phyloP scores from a whole-genome alignment of 2,888 invertebrate genomes.

The Laspeyria flexula region DNA sequence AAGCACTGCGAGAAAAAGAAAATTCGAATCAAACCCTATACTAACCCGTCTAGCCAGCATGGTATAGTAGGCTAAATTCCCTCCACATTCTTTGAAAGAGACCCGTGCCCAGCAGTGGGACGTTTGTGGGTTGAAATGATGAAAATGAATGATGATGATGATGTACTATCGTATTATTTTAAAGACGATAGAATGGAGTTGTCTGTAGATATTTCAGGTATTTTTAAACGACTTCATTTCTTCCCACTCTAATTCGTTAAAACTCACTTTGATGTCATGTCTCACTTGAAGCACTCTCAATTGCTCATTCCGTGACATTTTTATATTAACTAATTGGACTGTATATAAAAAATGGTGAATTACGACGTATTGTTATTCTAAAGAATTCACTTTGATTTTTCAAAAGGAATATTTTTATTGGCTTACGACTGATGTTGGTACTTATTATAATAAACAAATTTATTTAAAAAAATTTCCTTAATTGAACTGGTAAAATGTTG shows the following conservation, averaged over 20 bases:
- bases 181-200: neutral
- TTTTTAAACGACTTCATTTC: no score
- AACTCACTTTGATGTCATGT: constrained; percentile 40
- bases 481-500: no score
- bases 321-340: constrained; percentile 36
- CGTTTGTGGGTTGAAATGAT: no score
- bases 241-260: constrained; percentile 36
- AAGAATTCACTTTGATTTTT: constrained; percentile 7
- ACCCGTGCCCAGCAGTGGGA: no score
- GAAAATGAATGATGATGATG: no score
- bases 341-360: constrained; percentile 13
- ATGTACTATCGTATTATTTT: constrained; percentile 11
- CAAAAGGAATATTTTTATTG: neutral
- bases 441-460: no score
- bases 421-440: neutral
- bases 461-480: no score
- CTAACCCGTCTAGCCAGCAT: no score
- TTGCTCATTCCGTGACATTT: constrained; percentile 36
- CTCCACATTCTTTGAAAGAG: no score
- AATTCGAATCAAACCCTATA: no score
- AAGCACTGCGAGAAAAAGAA: no score
- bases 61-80: no score
- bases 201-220: constrained; percentile 8
- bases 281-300: constrained; percentile 28
- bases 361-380: constrained; percentile 20